Percentiles rank a stretch among this genome's conserved stretches.
Evolutionary conservation across 2,888 invertebrate species (phyloP).

Genomic region (Andrena bucephala): DNA sequence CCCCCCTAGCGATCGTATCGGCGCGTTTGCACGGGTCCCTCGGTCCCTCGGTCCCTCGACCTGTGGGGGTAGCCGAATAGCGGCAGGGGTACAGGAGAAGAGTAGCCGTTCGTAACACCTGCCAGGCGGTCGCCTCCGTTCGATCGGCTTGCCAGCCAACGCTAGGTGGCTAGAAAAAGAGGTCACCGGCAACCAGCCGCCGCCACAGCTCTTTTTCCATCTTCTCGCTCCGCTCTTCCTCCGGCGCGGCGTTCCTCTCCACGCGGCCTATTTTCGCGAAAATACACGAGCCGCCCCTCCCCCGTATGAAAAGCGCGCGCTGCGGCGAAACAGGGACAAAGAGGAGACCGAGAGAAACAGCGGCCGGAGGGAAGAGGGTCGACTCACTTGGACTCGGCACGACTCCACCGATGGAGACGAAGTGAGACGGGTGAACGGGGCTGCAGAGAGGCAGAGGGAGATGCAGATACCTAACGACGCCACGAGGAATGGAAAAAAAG

Average conservation of each 20-base stretch:
- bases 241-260: slow-evolving; percentile 54
- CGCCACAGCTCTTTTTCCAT: slow-evolving; percentile 42
- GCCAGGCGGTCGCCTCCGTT: slow-evolving; percentile 39
- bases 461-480: slow-evolving; percentile 55
- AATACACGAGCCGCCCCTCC: slow-evolving; percentile 60
- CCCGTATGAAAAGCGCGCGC: slow-evolving; percentile 61
- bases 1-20: not conserved
- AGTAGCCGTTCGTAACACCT: slow-evolving; percentile 58
- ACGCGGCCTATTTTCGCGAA: slow-evolving; percentile 75
- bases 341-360: slow-evolving; percentile 24
- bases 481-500: slow-evolving; percentile 63
- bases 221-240: slow-evolving; percentile 42
- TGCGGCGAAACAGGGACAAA: slow-evolving; percentile 57
- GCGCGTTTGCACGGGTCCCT: slow-evolving; percentile 3
- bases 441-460: slow-evolving; percentile 30
- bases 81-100: slow-evolving; percentile 30
- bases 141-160: slow-evolving; percentile 39
- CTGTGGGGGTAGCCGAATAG: slow-evolving; percentile 1
- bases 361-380: slow-evolving; percentile 9
- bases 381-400: not conserved
- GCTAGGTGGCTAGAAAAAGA: slow-evolving; percentile 45
- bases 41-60: too few species aligned
- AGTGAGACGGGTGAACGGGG: not conserved
- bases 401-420: too few species aligned
- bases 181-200: slow-evolving; percentile 55